Evolutionary conservation across 2,797 vertebrate genomes (phyloP), one percentile per base, ranked within the genome.

Genomic region (Odontamblyopus lacepedii): DNA sequence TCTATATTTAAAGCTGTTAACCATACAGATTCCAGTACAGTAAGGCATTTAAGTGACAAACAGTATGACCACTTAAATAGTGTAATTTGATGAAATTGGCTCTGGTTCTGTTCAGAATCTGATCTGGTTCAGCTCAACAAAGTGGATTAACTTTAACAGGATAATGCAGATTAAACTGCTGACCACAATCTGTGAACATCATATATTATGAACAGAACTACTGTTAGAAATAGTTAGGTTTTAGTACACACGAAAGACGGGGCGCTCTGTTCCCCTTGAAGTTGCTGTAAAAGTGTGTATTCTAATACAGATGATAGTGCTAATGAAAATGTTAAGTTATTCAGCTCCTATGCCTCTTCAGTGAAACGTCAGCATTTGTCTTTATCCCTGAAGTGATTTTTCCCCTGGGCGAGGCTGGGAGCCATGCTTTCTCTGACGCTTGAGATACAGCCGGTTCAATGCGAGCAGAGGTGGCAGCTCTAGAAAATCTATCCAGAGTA

Each of bases 401-500:
- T 78, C 84, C 82, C 74, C 76, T 69, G 85, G 88, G 82, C 67
- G 79, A 82, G 83, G 87, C 76, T 26, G 76, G 84, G 79, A 84
- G 82, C 78, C 84, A 77, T 78, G 82, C 78, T 84, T 71, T 70
- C 79, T 87, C 83, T 82, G 87, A 88, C 68, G 61, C 80, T 80
- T 76, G 85, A 86, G 84, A 91, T 89, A 32, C 82, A 87, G 89
- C 73, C 75, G 60, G 89, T 89, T 90, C 89, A 86, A 83, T 89
- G 88, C 81, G 78, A 87, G 87, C 79, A 79, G 89, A 89, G 86
- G 83, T 85, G 89, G 88, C 79, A 85, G 89, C 80, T 83, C 84
- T 80, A 89, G 84, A 92, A 94, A 94, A 94, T 93, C 90, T 89
- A 94, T 92, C 88, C 83, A 87, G 87, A 91, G 88, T 87, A 88